Evolutionary conservation across 1,140 invertebrate genomes (phyloP), one percentile per base, ranked within the genome.

Genomic region (Aplysia californica): DNA sequence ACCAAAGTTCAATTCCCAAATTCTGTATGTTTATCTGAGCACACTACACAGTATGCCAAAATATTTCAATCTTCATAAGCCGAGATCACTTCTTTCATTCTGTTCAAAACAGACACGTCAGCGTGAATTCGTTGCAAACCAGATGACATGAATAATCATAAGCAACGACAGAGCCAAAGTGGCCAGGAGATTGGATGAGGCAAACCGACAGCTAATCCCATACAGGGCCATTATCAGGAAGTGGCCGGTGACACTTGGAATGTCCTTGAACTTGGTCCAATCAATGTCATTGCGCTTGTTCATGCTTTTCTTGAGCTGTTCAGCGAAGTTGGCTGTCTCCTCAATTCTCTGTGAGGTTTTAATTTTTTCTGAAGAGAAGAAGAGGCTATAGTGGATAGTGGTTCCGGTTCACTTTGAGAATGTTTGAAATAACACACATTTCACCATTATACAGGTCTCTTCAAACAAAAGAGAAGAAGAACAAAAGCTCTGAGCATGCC

Each of bases 251-350:
- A 75, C 61, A 66, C 72, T 66, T 6, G 72, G 72, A n/a, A 1
- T 66, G 61, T 66, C 72, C 59, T 66, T 64, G 56, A 65, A 75
- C 61, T 75, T 75, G 36, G 35, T 33, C 72, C 58, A 75, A 41
- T 66, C 61, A 31, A 75, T 21, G 26, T 64, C 58, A 23, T 55
- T 64, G 4, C 61, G 59, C 38, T 72, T 64, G 72, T 33, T 44
- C 3, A 4, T 5, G 15, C 66, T 64, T 75, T 66, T 75, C 72
- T 75, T 64, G 20, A 65, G 58, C 61, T 75, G 36, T 36, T 75
- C 61, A 20, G 33, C 38, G 18, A 72, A 35, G 36, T 59, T 61
- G 20, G 56, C 26, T 10, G 66, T 36, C 2, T 55, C 18, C 29
- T 71, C 68, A 35, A 58, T 21, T 33, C 26, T 56, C 44, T 58